Base-by-base conservation (phyloP, 2,888 invertebrate species). In the Steinernema hermaphroditum region DNA sequence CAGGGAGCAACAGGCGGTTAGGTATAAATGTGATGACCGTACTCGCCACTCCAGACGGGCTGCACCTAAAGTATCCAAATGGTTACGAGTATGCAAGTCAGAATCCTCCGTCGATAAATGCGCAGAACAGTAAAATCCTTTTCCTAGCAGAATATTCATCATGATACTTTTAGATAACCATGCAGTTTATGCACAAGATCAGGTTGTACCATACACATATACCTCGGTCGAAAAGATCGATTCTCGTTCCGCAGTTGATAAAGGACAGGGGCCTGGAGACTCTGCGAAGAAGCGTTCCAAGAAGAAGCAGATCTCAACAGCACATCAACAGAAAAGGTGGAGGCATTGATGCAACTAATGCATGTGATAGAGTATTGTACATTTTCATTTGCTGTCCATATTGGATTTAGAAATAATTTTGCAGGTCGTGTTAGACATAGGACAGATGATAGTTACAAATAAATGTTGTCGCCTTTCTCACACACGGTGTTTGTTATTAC, bases 31-130 rank as follows among this genome's bases (percentile, higher is more conserved):
- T 62, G 62, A 62, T 62, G 62, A 62, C 62, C 12, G 27, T 62
- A 8, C 29, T 62, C 2, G 62, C 62, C 32, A 62, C 62, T 9
- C 62, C 62, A 16, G 62, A 62, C 62, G 62, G 62, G 16, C n/a
- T 62, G 62, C 62, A 62, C 62, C 14, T 62, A 32, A 62, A 62
- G 32, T 62, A 62, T 34, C 62, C 62, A 16, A 62, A 62, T 16
- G 62, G 62, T 14, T 62, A 62, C 29, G 62, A 62, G 32, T 62
- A 62, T 32, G 62, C 62, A 29, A 29, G 32, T 16, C 29, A 34
- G 32, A 29, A 62, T 8, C 14, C 62, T 1, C 27, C 19, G 19
- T 14, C 62, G 32, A 32, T 32, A 2, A 54, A 54, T 27, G 62
- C 6, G 62, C 62, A 62, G 4, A 62, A 32, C 32, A 14, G 32